These are phyloP conservation scores for Pygmarrhopalites habei DNA, from an alignment of 1,140 invertebrate species.

Conservation along the genomic window DNA sequence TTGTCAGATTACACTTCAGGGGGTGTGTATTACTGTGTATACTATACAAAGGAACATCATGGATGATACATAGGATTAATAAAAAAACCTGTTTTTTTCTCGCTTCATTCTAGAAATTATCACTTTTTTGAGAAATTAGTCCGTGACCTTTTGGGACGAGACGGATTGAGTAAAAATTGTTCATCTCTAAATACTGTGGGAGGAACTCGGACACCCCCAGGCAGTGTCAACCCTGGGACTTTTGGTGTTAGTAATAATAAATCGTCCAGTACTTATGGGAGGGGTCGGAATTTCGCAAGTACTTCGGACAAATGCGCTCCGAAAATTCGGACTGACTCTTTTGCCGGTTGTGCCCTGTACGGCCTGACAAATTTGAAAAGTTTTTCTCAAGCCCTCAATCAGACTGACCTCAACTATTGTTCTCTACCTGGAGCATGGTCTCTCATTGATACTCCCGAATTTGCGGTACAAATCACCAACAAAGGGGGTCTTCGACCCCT, in stretches of 20 bases:
- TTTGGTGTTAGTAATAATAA: no score
- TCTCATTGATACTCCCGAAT: constrained; percentile 33
- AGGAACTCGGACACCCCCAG: neutral
- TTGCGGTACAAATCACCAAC: constrained; percentile 39
- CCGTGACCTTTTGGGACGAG: constrained; percentile 10
- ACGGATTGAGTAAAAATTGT: neutral
- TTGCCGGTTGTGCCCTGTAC: constrained; percentile 34
- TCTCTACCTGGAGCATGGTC: constrained; percentile 37
- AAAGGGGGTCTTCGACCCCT: constrained; percentile 35
- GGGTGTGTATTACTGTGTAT: no score
- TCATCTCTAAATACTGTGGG: neutral
- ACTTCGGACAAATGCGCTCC: constrained; percentile 23
- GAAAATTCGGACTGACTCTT: constrained; percentile 17
- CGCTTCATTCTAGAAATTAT: constrained; percentile 31
- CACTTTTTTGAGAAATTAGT: constrained; percentile 34
- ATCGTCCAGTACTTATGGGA: neutral
- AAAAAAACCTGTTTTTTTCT: no score
- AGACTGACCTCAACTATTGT: constrained; percentile 34
- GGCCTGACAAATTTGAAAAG: constrained; percentile 38
- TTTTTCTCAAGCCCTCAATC: constrained; percentile 32
- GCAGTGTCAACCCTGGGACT: neutral
- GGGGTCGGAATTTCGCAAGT: neutral
- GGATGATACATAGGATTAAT: no score
- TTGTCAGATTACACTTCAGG: no score
- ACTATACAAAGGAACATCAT: no score